Evolutionary conservation across 2,113 vertebrate species (phyloP).

Genomic region (Corvus cornix): DNA sequence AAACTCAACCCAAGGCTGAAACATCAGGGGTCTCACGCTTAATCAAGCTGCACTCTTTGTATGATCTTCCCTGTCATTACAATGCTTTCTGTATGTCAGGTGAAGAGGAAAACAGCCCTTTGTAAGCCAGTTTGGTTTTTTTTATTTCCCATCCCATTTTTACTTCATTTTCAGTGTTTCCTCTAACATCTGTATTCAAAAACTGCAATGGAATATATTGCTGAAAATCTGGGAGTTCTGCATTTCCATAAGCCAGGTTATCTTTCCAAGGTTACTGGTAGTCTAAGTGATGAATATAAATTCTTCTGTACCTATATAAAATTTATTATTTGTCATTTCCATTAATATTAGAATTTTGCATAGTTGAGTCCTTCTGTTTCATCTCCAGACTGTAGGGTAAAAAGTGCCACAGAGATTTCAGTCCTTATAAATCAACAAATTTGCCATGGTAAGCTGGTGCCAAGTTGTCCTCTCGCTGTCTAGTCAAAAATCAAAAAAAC

Average conservation of each 20-base stretch:
- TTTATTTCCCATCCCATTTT: not conserved
- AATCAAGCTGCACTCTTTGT: not conserved
- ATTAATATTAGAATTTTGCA: not conserved
- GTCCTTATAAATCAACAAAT: slow-evolving; percentile 19
- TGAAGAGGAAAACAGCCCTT: not conserved
- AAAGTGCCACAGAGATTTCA: slow-evolving; percentile 19
- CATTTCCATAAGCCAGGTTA: not conserved
- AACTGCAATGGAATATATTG: not conserved
- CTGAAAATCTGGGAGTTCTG: not conserved
- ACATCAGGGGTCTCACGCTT: not conserved
- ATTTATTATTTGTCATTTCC: slow-evolving; percentile 26
- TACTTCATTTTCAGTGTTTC: not conserved
- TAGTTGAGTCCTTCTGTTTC: not conserved
- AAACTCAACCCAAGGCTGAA: not conserved
- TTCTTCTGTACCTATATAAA: not conserved
- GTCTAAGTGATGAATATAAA: not conserved
- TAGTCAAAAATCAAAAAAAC: slow-evolving; percentile 4
- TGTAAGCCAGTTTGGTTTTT: not conserved
- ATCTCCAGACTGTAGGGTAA: not conserved
- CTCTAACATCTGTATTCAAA: not conserved
- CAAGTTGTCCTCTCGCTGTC: not conserved
- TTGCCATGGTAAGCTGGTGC: not conserved
- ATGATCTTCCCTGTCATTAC: not conserved
- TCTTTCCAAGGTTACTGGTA: not conserved
- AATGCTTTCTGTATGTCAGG: not conserved